These are phyloP conservation scores for Garra rufa DNA, from an alignment of 2,113 vertebrate species.

Conservation along the genomic window DNA sequence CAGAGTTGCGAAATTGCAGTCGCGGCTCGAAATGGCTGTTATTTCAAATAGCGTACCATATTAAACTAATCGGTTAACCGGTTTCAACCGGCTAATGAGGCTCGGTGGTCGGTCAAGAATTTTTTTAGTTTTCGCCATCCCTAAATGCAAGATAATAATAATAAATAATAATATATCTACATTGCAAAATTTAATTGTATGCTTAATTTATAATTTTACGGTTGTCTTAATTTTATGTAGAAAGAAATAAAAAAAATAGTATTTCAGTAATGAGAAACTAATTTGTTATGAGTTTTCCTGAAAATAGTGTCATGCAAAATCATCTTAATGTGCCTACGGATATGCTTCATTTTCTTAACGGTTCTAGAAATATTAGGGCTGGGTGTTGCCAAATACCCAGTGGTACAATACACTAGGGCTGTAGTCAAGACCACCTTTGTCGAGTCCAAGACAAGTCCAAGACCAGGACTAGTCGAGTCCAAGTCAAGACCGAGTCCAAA, in stretches of 20 bases:
- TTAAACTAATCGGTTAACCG: too few relatives aligned
- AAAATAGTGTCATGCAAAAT: background rate
- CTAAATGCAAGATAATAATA: background rate
- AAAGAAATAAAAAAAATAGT: background rate
- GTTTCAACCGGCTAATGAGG: too few relatives aligned
- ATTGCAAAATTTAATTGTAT: background rate
- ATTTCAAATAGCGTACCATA: too few relatives aligned
- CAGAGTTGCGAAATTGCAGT: too few relatives aligned
- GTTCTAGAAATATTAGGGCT: background rate
- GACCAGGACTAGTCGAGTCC: too few relatives aligned
- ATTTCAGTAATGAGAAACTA: background rate
- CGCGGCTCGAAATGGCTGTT: too few relatives aligned
- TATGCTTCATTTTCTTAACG: background rate
- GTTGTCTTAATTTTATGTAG: background rate
- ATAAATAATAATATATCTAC: background rate
- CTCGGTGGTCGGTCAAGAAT: too few relatives aligned
- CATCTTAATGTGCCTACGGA: background rate
- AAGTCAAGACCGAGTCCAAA: too few relatives aligned
- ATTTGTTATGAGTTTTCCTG: background rate
- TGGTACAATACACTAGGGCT: too few relatives aligned
- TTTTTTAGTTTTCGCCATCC: too few relatives aligned
- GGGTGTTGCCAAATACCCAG: background rate
- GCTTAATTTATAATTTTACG: background rate
- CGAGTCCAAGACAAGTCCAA: too few relatives aligned
- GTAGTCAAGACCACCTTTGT: too few relatives aligned